Evolutionary conservation across 2,888 invertebrate species (phyloP), one percentile per base, ranked within the genome.

Genomic region (Orthonychiurus folsomi): DNA sequence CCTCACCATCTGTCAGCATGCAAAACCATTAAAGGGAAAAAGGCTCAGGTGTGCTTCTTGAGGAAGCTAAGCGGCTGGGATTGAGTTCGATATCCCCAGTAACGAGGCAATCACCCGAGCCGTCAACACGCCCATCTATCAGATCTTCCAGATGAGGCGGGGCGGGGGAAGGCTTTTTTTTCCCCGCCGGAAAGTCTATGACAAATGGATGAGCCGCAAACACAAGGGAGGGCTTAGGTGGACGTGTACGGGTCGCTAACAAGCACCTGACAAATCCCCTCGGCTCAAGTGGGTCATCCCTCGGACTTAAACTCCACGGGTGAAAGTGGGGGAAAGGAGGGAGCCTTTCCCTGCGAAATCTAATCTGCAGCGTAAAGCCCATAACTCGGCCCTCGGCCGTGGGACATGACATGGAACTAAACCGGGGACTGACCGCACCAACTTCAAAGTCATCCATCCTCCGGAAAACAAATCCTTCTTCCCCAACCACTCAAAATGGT

Each of bases 81-180:
- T 71, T 73, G 70, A 73, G 70, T 71, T 71, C 68, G 68, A 73
- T 71, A 73, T 73, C 73, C 73, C 66, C 66, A 68, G 73, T 73
- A 73, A 73, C 73, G 73, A 73, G 73, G 73, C 73, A 73, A 73
- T 73, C 71, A 73, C 73, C 73, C 68, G 61, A 69, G 64, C 71
- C 73, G 73, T 73, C 73, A 73, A 73, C 73, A 64, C 65, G 65
- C 71, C 70, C 73, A 73, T 73, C 73, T 71, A 73, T 73, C 73
- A 73, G 69, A 65, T 66, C 63, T 55, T 60, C 66, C 67, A 71
- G 69, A 69, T 67, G 66, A 65, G 65, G 54, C 64, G 50, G 15
- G 37, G 37, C 37, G 50, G 56, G 56, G 57, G 21, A 53, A 57
- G 24, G 37, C 56, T 52, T 50, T 52, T 59, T 58, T 58, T 37